Evolutionary conservation across 37 sponge, comb jelly and placozoan genomes (phyloP).

Genomic region (Aplysina aerophoba): DNA sequence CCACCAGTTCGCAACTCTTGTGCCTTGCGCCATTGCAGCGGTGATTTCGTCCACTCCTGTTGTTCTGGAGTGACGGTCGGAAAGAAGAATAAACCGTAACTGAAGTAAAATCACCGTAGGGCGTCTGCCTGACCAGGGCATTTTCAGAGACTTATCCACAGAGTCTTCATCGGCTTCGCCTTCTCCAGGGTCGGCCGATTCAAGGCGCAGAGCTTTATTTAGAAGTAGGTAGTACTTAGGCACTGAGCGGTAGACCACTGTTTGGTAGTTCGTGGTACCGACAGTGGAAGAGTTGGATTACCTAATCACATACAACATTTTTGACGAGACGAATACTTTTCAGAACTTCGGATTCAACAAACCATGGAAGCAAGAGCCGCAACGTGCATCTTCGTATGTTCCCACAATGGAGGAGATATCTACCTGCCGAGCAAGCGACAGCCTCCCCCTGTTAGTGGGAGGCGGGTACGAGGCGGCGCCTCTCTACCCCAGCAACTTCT

Average conservation of each 20-base stretch:
- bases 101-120: too few species aligned
- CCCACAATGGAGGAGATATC: slow-evolving; percentile 5
- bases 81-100: too few species aligned
- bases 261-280: neutral
- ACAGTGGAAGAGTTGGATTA: slow-evolving; percentile 28
- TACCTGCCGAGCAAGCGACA: slow-evolving; percentile 17
- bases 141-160: too few species aligned
- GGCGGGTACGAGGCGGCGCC: neutral
- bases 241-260: neutral
- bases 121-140: too few species aligned
- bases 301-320: neutral
- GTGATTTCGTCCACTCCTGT: too few species aligned
- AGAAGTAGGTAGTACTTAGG: neutral
- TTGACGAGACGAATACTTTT: neutral
- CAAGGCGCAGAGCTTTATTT: neutral
- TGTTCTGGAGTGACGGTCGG: too few species aligned
- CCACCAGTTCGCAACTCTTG: too few species aligned
- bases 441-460: too few species aligned
- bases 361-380: too few species aligned
- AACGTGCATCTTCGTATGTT: neutral
- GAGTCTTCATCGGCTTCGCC: too few species aligned
- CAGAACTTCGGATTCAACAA: neutral
- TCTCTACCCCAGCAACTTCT: neutral
- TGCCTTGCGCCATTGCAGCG: too few species aligned
- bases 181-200: too few species aligned